Base-by-base conservation (phyloP, 2,113 vertebrate species). In the Callipepla californica region DNA sequence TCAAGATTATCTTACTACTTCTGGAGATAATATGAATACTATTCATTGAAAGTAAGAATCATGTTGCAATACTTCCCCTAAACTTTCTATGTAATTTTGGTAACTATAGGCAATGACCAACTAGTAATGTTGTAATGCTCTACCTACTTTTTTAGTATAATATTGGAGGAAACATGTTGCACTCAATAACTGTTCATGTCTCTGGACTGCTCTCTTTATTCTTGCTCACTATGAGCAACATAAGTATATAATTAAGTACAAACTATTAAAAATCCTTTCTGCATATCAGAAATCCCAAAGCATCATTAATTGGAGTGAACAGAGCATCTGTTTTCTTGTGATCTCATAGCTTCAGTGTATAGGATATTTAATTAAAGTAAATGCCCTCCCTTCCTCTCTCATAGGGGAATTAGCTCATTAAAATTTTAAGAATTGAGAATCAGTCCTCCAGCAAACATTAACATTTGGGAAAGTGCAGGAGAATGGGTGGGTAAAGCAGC, bases 401-500 rank as follows among this genome's bases (percentile, higher is more conserved):
- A 68, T 81, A 66, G 42, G 80, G 26, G 32, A 96, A 57, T 85
- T 78, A 69, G 26, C 22, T 84, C 94, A 90, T 86, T 87, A 93
- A 82, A 48, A 59, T 66, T 77, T 96, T 59, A 76, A 77, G 80
- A 85, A 92, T 26, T 79, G 26, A 90, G 40, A 94, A 79, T 45
- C 63, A 90, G 67, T 85, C 75, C 85, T 94, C 55, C 72, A 95
- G 88, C 85, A 93, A 95, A 72, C 53, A 86, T 93, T 96, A 86
- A 84, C 80, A 92, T 96, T 95, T 95, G 40, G 28, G 18, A 81
- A 86, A 58, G 15, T 76, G 26, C 36, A 88, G 47, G 55, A 90
- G 36, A 85, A 22, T 78, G 18, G 4, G 12, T 57, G 22, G 38
- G 59, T 84, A 84, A 92, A 80, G 28, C 50, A 88, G 61, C 45